phyloP scores from a whole-genome alignment of 2,113 vertebrate genomes.

The Lonchura striata region DNA sequence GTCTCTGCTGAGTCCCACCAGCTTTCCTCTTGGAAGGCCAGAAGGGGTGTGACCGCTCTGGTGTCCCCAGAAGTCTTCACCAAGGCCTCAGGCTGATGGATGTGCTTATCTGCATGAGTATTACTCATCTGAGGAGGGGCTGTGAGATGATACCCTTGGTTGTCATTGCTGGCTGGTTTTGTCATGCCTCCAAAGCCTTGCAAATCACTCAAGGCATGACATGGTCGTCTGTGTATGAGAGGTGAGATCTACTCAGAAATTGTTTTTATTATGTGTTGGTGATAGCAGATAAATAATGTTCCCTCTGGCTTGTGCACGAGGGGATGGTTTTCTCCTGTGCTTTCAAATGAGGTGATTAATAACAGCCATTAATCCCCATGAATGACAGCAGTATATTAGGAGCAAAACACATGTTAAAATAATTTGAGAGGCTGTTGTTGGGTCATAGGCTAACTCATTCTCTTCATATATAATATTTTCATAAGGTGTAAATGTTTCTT shows the following conservation, averaged over 20 bases:
- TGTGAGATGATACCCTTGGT: background rate
- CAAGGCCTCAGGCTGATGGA: background rate
- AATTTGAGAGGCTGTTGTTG: constrained; percentile 38
- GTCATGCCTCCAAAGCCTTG: background rate
- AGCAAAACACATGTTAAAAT: constrained; percentile 41
- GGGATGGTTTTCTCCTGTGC: background rate
- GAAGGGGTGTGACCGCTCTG: background rate
- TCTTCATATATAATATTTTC: constrained; percentile 4
- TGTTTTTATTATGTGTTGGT: constrained; percentile 41
- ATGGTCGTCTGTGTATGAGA: background rate
- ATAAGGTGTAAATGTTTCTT: background rate
- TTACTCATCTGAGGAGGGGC: background rate
- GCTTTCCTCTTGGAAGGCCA: background rate
- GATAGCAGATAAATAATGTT: constrained; percentile 43
- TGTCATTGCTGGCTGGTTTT: constrained; percentile 28
- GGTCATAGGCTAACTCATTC: constrained; percentile 30
- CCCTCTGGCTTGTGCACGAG: background rate
- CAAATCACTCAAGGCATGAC: constrained; percentile 26
- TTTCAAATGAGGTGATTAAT: constrained; percentile 42
- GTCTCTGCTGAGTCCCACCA: background rate
- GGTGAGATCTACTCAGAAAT: constrained; percentile 42
- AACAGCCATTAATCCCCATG: constrained; percentile 3
- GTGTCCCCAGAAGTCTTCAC: background rate
- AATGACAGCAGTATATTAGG: constrained; percentile 50
- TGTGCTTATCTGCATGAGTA: background rate